These are phyloP conservation scores for Neofelis nebulosa DNA, from an alignment of 2,113 vertebrate species.

Conservation along the genomic window DNA sequence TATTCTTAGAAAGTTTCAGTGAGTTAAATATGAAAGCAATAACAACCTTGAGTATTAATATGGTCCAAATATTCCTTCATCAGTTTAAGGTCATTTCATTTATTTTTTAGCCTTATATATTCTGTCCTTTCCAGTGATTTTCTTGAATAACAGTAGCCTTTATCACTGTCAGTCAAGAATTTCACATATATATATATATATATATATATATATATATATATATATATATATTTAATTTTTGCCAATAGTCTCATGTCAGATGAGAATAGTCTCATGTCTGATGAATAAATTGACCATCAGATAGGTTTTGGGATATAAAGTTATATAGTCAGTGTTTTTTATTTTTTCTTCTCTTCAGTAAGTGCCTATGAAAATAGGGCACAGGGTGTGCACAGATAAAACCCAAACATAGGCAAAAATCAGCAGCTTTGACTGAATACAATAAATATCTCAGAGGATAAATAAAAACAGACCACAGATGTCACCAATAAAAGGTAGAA, in stretches of 20 bases:
- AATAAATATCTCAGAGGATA: background rate
- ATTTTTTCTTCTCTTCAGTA: background rate
- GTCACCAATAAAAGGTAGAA: background rate
- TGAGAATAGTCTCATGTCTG: background rate
- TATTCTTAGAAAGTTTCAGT: background rate
- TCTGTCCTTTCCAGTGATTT: background rate
- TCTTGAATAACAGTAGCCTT: background rate
- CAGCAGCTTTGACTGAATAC: background rate
- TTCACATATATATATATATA: background rate
- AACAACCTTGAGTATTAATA: background rate
- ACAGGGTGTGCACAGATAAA: background rate
- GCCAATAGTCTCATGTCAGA: background rate
- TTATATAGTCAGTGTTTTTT: background rate
- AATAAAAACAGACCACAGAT: background rate
- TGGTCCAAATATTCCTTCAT: background rate
- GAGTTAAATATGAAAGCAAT: background rate
- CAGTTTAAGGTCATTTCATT: background rate
- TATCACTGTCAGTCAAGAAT: background rate
- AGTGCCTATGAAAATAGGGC: background rate
- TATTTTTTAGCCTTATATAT: background rate
- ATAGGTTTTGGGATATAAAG: background rate
- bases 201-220: rapidly evolving
- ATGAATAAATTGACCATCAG: background rate
- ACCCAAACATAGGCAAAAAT: background rate
- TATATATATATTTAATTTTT: background rate